A percentile compares a stretch with the other conserved stretches of the same genome.
phyloP scores from a whole-genome alignment of 2,888 invertebrate species.

The Amaurobius ferox region DNA sequence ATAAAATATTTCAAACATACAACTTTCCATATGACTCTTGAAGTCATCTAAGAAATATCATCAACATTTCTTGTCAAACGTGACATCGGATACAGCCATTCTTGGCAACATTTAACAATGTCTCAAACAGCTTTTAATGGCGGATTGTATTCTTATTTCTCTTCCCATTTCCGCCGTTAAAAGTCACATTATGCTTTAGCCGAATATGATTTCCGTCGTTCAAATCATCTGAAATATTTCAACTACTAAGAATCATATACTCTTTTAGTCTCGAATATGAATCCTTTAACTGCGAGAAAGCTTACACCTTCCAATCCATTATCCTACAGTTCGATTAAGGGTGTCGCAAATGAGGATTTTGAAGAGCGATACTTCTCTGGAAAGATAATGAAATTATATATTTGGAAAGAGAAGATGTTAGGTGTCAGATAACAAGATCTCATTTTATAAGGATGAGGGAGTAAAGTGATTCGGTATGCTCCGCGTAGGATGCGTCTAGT shows the following conservation, averaged over 20 bases:
- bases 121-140: background rate
- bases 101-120: background rate
- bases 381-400: conserved; percentile 8
- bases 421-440: background rate
- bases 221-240: background rate
- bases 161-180: no score
- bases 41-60: no score
- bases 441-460: conserved; percentile 20
- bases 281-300: no score
- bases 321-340: background rate
- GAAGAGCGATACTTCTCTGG: background rate
- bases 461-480: conserved; percentile 22
- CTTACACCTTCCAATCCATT: background rate
- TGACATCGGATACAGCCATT: background rate
- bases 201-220: no score
- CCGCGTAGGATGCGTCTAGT: background rate
- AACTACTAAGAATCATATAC: background rate
- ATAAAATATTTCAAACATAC: no score
- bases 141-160: no score
- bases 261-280: background rate
- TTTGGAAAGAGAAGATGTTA: background rate
- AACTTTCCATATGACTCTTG: no score
- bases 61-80: no score
- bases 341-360: background rate
- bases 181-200: background rate